Evolutionary conservation across 2,113 vertebrate genomes (phyloP), one percentile per base, ranked within the genome.

Genomic region (Mormoops blainvillei): DNA sequence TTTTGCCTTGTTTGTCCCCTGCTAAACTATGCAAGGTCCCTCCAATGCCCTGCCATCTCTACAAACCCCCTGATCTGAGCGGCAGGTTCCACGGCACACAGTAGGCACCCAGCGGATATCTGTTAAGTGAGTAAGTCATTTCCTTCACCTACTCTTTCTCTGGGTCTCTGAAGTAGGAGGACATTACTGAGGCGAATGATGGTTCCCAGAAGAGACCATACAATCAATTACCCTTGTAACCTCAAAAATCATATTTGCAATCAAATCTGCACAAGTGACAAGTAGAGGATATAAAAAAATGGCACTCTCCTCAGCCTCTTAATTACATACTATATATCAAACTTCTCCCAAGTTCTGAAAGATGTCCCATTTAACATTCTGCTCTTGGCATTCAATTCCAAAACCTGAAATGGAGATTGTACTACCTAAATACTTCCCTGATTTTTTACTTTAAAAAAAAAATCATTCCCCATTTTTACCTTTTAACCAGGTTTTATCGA

Each of bases 221-320:
- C 36, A 89, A 97, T 98, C 97, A 95, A 98, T 97, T 97, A 96
- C 96, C 89, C 95, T 95, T 93, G 56, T 97, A 97, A 98, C 97
- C 97, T 97, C 96, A 96, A 97, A 97, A 98, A 97, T 96, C 97
- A 94, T 97, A 97, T 97, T 96, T 95, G 94, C 97, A 97, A 95
- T 95, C 95, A 97, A 97, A 97, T 97, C 95, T 94, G 91, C 76
- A 87, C 86, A 94, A 89, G 78, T 94, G 97, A 97, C 97, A 97
- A 95, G 95, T 0, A 82, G 52, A 73, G 54, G 91, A 76, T 54
- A 94, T 98, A 96, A 97, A 98, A 93, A 97, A 94, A 97, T 61
- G 84, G 91, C 83, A 61, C 80, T 94, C 65, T 87, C 74, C 71
- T 67, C 93, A 87, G 95, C 24, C 83, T 97, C 96, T 96, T 97